phyloP scores from a whole-genome alignment of 2,113 vertebrate genomes.

The Podarcis muralis region DNA sequence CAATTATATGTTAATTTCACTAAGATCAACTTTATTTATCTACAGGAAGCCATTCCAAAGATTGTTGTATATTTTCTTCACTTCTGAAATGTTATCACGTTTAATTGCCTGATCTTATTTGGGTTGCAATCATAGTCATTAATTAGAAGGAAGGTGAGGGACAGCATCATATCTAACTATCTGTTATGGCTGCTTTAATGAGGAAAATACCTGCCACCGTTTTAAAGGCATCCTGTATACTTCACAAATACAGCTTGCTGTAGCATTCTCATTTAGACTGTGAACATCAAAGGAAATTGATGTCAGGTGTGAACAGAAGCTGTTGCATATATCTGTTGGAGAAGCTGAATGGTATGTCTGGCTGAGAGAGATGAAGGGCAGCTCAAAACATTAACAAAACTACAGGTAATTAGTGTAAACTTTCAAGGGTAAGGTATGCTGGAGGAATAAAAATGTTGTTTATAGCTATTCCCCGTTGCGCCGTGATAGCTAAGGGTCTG shows the following conservation, averaged over 20 bases:
- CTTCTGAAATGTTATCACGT: constrained; percentile 91
- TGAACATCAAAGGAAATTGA: constrained; percentile 90
- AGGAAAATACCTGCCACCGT: constrained; percentile 87
- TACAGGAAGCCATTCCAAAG: constrained; percentile 76
- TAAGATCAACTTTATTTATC: constrained; percentile 85
- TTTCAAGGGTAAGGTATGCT: constrained; percentile 78
- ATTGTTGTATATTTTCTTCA: constrained; percentile 79
- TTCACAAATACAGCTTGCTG: constrained; percentile 87
- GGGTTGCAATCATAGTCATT: constrained; percentile 88
- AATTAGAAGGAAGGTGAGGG: constrained; percentile 91
- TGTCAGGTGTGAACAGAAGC: constrained; percentile 89
- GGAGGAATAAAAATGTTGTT: constrained; percentile 75
- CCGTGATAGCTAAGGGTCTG: constrained; percentile 68
- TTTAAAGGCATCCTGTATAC: constrained; percentile 81
- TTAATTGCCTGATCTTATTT: constrained; percentile 93
- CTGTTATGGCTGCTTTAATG: constrained; percentile 88
- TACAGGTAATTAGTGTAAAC: constrained; percentile 85
- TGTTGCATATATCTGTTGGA: constrained; percentile 83
- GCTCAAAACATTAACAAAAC: constrained; percentile 84
- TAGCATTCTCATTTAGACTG: constrained; percentile 84
- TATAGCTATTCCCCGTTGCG: constrained; percentile 71
- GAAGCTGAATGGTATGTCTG: constrained; percentile 78
- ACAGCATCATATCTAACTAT: constrained; percentile 90
- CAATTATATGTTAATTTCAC: constrained; percentile 84
- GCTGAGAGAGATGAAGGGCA: constrained; percentile 79